Evolutionary conservation across 2,113 vertebrate genomes (phyloP), one percentile per base, ranked within the genome.

Genomic region (Neolamprologus sp.): DNA sequence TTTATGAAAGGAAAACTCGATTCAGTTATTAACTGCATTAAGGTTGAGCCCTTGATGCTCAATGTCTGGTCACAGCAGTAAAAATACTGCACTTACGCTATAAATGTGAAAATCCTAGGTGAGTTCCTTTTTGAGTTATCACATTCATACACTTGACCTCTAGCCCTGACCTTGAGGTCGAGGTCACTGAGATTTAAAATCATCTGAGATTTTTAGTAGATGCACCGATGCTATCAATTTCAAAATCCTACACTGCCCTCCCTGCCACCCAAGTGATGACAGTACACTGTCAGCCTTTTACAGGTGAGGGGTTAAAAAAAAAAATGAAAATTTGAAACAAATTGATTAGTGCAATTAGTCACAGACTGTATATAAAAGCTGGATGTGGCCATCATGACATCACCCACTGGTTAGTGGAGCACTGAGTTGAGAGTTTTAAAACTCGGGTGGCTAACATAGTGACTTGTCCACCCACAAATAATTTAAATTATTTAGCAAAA

Each of bases 91-190:
- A 37, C 33, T 13, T 37, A 37, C 0, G 4, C 19, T 68, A 68
- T 68, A 37, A 65, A 65, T 37, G 60, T 65, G 7, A 65, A 65
- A 37, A 37, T 65, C 60, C 11, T 21, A 35, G 60, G 7, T 8
- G 33, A 68, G 19, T 37, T 68, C 19, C 60, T 68, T 68, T 0
- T 13, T 37, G 33, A 68, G 33, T 1, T 13, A 65, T 37, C 60
- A 13, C 33, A 65, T 37, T 65, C 33, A 1, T 65, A 37, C 1
- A 4, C 11, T 68, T 68, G 33, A 68, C 60, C 33, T 68, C 60
- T 37, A 37, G 60, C 33, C 60, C 19, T 65, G 33, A 37, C 60
- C 19, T 5, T 0, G 0, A 65, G 19, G 33, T 65, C 19, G 6
- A 65, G 60, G 60, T 37, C 60, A 65, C 60, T 65, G 19, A 37